phyloP scores from a whole-genome alignment of 2,113 vertebrate species.

The Urocynchramus pylzowi region DNA sequence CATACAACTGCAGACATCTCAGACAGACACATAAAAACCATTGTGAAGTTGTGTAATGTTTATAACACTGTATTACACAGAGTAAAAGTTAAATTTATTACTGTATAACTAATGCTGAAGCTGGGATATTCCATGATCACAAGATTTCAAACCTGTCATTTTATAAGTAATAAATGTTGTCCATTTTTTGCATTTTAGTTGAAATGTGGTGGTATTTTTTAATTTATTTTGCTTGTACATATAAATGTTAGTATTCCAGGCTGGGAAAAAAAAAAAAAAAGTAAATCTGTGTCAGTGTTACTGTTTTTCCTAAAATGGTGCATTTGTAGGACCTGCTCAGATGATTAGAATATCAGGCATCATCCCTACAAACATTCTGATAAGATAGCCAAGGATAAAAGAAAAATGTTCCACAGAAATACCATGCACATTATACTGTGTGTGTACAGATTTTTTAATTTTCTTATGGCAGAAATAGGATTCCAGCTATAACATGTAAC shows the following conservation, averaged over 20 bases:
- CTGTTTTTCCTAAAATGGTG: background rate
- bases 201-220: background rate
- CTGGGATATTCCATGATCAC: background rate
- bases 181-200: background rate
- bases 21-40: background rate
- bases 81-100: background rate
- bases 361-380: background rate
- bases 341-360: background rate
- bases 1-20: background rate
- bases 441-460: background rate
- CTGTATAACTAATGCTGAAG: background rate
- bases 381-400: background rate
- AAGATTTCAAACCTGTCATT: background rate
- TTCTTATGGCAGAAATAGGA: background rate
- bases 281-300: fast-evolving
- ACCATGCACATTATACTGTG: fast-evolving
- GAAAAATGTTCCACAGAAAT: background rate
- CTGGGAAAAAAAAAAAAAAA: background rate
- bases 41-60: background rate
- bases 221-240: background rate
- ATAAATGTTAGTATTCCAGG: background rate
- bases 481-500: background rate
- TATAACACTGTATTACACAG: background rate
- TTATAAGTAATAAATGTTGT: background rate
- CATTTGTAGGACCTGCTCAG: background rate